These are phyloP conservation scores for Thecophora atra DNA, from an alignment of 2,888 invertebrate genomes.

Conservation along the genomic window DNA sequence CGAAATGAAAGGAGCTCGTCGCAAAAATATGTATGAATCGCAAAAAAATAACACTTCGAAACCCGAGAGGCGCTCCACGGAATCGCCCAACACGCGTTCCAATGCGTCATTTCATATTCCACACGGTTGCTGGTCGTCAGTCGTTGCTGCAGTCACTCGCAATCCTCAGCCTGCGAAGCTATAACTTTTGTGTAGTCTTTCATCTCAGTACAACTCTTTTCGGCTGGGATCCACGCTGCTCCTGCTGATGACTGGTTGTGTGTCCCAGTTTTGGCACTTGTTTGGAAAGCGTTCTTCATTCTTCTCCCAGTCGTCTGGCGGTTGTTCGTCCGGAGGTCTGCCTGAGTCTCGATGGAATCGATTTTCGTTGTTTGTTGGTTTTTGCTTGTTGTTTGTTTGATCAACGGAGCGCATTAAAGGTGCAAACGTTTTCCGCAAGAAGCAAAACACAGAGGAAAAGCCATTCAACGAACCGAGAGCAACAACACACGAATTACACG, in stretches of 20 bases:
- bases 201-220: not conserved
- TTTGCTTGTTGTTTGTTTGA: slow-evolving; percentile 17
- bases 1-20: slow-evolving; percentile 42
- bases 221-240: not conserved
- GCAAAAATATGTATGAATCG: slow-evolving; percentile 13
- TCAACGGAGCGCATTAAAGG: slow-evolving; percentile 28
- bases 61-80: no score
- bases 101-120: slow-evolving; percentile 24
- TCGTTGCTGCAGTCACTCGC: not conserved
- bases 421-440: slow-evolving; percentile 16
- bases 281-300: slow-evolving; percentile 25
- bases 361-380: no score
- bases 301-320: not conserved
- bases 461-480: not conserved
- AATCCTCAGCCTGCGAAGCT: not conserved
- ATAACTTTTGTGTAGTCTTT: not conserved
- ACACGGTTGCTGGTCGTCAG: not conserved
- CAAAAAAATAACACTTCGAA: not conserved
- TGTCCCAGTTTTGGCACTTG: slow-evolving; percentile 35
- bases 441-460: slow-evolving; percentile 4
- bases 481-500: not conserved
- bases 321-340: not conserved
- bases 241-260: not conserved
- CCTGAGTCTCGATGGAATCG: not conserved
- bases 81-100: slow-evolving; percentile 17